Evolutionary conservation across 2,113 vertebrate genomes (phyloP), one percentile per base, ranked within the genome.

Genomic region (Zapus hudsonius): DNA sequence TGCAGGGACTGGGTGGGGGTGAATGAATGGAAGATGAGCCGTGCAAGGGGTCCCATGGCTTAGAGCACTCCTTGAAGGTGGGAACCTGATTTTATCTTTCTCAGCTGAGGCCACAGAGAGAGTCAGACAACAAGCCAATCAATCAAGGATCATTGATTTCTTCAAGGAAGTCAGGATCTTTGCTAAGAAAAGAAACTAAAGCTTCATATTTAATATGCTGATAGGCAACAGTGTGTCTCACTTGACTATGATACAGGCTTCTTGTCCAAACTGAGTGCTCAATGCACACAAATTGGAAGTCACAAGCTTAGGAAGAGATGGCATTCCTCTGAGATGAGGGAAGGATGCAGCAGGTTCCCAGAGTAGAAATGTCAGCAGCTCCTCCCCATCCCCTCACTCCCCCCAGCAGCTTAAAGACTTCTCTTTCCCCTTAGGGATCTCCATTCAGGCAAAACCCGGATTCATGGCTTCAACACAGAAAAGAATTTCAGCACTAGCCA

Each of bases 71-170:
- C 13, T n/a, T 19, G n/a, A 67, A 22, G 44, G 27, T 27, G 23
- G 27, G 11, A 80, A n/a, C 42, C 42, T n/a, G 55, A 42, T 64
- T 83, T 89, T 13, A 67, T 42, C 55, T 89, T 52, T 92, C 47
- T 57, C 31, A 36, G 4, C 25, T 6, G 81, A 67, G n/a, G 27
- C 31, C 55, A 61, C 16, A 44, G 0, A 5, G 38, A 88, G 31
- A 87, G 78, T 63, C n/a, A 64, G 84, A 61, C 55, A 47, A 25
- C 55, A 70, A 84, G 73, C 90, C 90, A 87, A 40, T 94, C 85
- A 84, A 78, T 96, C 88, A 79, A 83, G 81, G 73, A 67, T 89
- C 75, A 89, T 57, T 66, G 90, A 93, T 92, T 94, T 66, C 40
- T 67, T 75, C 10, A 22, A 92, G 84, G 73, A 87, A 59, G 61